Conservation (phyloP, 2,113 vertebrate species). For the Odocoileus hemionus region DNA sequence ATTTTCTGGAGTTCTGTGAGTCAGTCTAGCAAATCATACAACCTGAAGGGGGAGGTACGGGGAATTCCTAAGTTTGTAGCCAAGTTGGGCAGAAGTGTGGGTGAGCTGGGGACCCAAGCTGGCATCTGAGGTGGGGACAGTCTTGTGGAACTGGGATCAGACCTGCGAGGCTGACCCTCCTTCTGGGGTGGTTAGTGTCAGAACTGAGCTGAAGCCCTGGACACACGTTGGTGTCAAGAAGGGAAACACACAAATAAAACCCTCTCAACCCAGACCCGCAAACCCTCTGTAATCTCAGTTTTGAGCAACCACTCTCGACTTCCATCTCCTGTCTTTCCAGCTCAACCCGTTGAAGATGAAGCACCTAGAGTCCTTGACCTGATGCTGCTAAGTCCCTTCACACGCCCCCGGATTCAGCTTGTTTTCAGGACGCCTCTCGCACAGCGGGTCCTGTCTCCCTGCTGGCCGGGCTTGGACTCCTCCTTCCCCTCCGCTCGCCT, state of each 20-base stretch:
- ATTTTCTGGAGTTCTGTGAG: background rate
- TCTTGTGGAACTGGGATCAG: background rate
- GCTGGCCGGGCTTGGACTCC: fast-evolving
- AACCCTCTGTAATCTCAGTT: background rate
- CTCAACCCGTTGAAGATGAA: background rate
- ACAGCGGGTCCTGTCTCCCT: background rate
- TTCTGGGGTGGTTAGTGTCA: background rate
- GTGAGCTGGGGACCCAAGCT: background rate
- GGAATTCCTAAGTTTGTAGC: background rate
- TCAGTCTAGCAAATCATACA: background rate
- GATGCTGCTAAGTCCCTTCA: background rate
- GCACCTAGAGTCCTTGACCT: background rate
- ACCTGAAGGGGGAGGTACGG: background rate
- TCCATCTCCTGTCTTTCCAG: background rate
- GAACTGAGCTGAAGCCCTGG: background rate
- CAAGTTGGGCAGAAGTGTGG: background rate
- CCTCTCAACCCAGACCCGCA: fast-evolving
- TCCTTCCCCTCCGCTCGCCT: fast-evolving
- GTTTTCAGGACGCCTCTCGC: background rate
- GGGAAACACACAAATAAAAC: background rate
- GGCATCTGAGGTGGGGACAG: background rate
- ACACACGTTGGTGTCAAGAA: background rate
- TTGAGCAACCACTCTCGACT: background rate
- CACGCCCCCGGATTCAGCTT: background rate
- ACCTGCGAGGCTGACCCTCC: background rate